A percentile compares a stretch with the other conserved stretches of the same genome.
Conservation (phyloP, 2,888 invertebrate genomes). For the Harmothoe impar region DNA sequence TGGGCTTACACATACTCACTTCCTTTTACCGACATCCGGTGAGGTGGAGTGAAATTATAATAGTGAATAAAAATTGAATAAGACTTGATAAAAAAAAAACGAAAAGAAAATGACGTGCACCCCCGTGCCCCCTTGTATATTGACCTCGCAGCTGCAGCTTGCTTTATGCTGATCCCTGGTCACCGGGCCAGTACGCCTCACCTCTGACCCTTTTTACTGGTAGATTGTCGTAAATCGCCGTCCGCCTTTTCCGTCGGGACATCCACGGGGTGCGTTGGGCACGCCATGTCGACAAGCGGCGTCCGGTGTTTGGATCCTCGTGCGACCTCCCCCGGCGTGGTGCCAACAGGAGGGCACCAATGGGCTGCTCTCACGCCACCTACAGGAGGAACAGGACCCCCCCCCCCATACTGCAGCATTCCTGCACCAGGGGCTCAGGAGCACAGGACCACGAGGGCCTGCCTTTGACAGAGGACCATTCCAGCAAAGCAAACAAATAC, state of each 20-base stretch:
- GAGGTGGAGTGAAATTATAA: too few species aligned
- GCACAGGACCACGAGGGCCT: too few species aligned
- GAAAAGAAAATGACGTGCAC: too few species aligned
- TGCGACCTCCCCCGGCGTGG: not conserved
- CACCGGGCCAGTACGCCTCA: not conserved
- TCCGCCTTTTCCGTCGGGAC: not conserved
- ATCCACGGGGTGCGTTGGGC: not conserved
- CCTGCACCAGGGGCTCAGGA: not conserved
- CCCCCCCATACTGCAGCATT: not conserved
- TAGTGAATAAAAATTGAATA: too few species aligned
- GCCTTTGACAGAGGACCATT: too few species aligned
- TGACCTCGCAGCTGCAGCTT: not conserved
- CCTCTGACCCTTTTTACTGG: not conserved
- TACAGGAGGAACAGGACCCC: not conserved
- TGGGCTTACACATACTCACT: too few species aligned
- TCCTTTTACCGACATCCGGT: too few species aligned
- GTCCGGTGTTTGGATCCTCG: not conserved
- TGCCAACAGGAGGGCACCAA: not conserved
- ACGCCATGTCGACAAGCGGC: not conserved
- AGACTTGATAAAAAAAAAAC: too few species aligned
- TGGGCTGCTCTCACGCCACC: constrained; percentile 14
- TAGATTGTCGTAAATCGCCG: not conserved
- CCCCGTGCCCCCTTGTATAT: not conserved
- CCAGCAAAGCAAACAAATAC: not conserved
- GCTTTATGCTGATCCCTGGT: not conserved